Evolutionary conservation across 2,888 invertebrate species (phyloP).

Genomic region (Cheilosia grossa): DNA sequence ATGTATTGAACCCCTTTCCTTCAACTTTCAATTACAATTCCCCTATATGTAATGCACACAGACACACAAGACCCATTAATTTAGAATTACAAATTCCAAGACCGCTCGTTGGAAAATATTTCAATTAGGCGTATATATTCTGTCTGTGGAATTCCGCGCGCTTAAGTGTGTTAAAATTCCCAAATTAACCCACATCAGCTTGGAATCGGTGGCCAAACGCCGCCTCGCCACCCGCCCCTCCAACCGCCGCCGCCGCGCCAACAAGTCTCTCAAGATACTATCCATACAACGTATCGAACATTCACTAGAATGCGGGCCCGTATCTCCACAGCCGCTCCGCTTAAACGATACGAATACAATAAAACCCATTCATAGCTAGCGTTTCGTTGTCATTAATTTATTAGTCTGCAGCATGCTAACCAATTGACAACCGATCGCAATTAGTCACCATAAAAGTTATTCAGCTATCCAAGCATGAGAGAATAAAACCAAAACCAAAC

Average conservation of each 20-base stretch:
- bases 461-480: slow-evolving; percentile 73
- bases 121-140: slow-evolving; percentile 56
- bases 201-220: slow-evolving; percentile 52
- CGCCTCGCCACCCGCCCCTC: slow-evolving; percentile 17
- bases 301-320: slow-evolving; percentile 67
- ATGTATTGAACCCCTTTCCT: slow-evolving; percentile 12
- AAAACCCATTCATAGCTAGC: slow-evolving; percentile 70
- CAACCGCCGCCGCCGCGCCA: not conserved
- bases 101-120: slow-evolving; percentile 41
- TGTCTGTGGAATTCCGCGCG: slow-evolving; percentile 55
- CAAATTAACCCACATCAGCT: slow-evolving; percentile 69
- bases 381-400: slow-evolving; percentile 79
- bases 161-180: slow-evolving; percentile 64
- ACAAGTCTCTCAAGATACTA: slow-evolving; percentile 48
- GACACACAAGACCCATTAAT: slow-evolving; percentile 39
- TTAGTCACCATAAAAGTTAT: slow-evolving; percentile 80
- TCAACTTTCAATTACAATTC: slow-evolving; percentile 11
- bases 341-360: slow-evolving; percentile 53
- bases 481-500: slow-evolving; percentile 52
- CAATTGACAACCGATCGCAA: slow-evolving; percentile 82
- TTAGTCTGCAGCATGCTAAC: slow-evolving; percentile 82
- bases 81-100: slow-evolving; percentile 54
- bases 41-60: slow-evolving; percentile 10
- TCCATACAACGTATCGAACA: slow-evolving; percentile 42
- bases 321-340: slow-evolving; percentile 14